A percentile compares a stretch with the other conserved stretches of the same genome.
These are phyloP conservation scores for Pogonomyrmex barbatus DNA, from an alignment of 1,140 invertebrate species.

Conservation along the genomic window DNA sequence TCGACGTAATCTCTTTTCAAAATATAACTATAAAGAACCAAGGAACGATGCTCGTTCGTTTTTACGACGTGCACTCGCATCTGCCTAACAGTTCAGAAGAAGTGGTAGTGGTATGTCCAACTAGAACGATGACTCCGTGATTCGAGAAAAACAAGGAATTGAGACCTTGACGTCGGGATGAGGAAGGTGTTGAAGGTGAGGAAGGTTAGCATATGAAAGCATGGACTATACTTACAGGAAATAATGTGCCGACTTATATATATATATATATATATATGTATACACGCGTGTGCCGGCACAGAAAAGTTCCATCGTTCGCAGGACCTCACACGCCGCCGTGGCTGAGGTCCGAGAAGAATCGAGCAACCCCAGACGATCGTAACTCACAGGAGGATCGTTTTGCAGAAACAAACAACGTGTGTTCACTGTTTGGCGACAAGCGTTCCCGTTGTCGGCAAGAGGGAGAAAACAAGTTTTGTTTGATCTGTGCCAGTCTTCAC, in stretches of 20 bases:
- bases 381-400: constrained; percentile 77
- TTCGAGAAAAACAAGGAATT: constrained; percentile 2
- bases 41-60: constrained; percentile 27
- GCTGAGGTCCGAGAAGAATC: constrained; percentile 55
- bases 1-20: constrained; percentile 16
- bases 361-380: constrained; percentile 75
- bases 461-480: constrained; percentile 69
- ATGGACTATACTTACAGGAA: constrained; percentile 42
- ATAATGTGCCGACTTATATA: constrained; percentile 66
- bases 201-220: constrained; percentile 54
- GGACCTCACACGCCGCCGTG: constrained; percentile 70
- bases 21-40: constrained; percentile 3
- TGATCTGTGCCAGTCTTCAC: constrained; percentile 69
- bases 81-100: constrained; percentile 19
- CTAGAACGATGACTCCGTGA: constrained; percentile 32
- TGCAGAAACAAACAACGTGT: constrained; percentile 76
- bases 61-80: constrained; percentile 38
- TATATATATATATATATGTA: constrained; percentile 11
- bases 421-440: constrained; percentile 60
- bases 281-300: constrained; percentile 25
- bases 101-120: constrained; percentile 31
- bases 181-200: constrained; percentile 45
- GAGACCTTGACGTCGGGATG: background rate
- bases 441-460: constrained; percentile 35
- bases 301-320: constrained; percentile 32